Evolutionary conservation across 1,140 invertebrate genomes (phyloP), one percentile per base, ranked within the genome.

Genomic region (Bombus terrestris): DNA sequence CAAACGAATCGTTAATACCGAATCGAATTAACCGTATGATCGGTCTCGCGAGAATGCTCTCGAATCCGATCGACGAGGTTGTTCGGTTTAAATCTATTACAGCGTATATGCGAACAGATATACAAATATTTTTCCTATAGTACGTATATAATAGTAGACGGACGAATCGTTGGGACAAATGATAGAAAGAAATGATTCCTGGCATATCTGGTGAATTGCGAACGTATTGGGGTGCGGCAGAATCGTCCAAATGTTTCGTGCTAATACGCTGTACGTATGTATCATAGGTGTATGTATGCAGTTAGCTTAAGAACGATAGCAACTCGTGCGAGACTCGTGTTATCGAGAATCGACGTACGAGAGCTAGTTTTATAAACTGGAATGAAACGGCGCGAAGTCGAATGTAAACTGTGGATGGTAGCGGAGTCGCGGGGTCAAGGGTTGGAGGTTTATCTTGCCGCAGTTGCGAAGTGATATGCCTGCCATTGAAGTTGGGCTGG

Each of bases 281-380:
- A 13, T 32, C n/a, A 2, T 13, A 15, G 6, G 47, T 62, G 53
- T 32, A 25, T 68, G 22, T 66, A 64, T 66, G 59, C 71, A 53
- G 69, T 41, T 53, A 28, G 41, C n/a, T 39, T 4, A 74, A 74
- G 78, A 81, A 85, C 32, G 83, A 74, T 81, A 81, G 78, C 32
- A 53, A 66, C 78, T 85, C 79, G 79, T 69, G 78, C 79, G 79
- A 68, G 79, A 39, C 59, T 59, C 39, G 59, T 68, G 78, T 85
- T 81, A 85, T 79, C 22, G 84, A 53, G 81, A 47, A 87, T 78
- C 80, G 79, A 85, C 76, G 81, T 83, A 77, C 81, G 83, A 73
- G 88, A 66, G 76, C 66, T 68, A 81, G 88, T 92, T 92, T 92
- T 92, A 91, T 91, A 90, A 91, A 92, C 91, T 92, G 81, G 88